Percentiles rank a stretch among this genome's conserved stretches.
These are phyloP conservation scores for Thalassarche chlororhynchos DNA, from an alignment of 2,113 vertebrate genomes.

Conservation along the genomic window DNA sequence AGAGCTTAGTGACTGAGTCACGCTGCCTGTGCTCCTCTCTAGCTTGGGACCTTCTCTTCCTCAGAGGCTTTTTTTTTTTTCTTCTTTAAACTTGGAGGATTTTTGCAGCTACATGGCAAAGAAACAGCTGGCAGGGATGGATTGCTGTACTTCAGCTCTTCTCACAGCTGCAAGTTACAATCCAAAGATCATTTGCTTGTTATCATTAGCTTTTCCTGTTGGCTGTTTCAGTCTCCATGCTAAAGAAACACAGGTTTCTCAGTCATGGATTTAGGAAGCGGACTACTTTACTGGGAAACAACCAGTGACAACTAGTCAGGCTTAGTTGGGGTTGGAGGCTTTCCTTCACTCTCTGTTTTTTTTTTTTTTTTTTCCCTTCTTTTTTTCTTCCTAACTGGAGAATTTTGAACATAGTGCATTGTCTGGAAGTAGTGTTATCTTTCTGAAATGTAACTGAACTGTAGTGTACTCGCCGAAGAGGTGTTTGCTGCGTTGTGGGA, in stretches of 20 bases:
- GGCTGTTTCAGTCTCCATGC: background rate
- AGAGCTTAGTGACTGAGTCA: background rate
- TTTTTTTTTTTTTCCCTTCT: too few species aligned
- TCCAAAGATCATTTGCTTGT: background rate
- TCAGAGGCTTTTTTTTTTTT: background rate
- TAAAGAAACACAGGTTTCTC: background rate
- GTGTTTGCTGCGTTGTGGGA: background rate
- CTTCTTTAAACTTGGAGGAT: background rate
- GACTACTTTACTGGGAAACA: background rate
- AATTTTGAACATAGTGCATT: background rate
- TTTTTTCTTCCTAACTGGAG: background rate
- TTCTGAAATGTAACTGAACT: background rate
- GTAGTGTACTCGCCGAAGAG: background rate
- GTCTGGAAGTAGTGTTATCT: background rate
- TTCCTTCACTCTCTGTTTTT: background rate
- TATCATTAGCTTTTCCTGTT: background rate
- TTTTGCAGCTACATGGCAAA: background rate
- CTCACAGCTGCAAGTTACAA: background rate
- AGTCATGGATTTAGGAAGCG: background rate
- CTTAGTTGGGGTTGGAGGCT: background rate
- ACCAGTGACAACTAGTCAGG: background rate
- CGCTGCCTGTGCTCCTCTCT: background rate
- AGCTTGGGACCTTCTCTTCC: background rate
- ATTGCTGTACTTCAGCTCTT: background rate
- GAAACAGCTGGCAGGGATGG: background rate